Evolutionary conservation across 2,113 vertebrate species (phyloP), one percentile per base, ranked within the genome.

Genomic region (Caranx ignobilis): DNA sequence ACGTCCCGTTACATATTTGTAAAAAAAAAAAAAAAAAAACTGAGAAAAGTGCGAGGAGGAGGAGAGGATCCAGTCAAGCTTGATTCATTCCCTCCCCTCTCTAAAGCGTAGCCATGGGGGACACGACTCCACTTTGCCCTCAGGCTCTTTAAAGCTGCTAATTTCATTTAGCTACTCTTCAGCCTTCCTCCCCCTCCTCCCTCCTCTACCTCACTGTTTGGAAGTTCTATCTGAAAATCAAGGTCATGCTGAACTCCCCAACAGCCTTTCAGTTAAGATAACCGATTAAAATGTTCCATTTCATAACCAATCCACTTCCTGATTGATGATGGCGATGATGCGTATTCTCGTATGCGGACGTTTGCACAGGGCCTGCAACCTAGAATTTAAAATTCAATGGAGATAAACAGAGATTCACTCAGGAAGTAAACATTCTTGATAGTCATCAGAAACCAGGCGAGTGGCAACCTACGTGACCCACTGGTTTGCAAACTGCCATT

Each of bases 101-200:
- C 92, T 95, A 94, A 92, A 95, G 93, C 93, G 87, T 94, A 94
- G 93, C 95, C 96, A 94, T 95, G 56, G 85, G 97, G 96, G 96
- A 96, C 90, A 91, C 88, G 76, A 82, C 93, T 83, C 89, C 87
- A 88, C 75, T 95, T 92, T 94, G 96, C 96, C 96, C 95, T 64
- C 75, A 54, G 97, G 96, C 96, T 61, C 89, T 93, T 91, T 90
- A 85, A 92, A 94, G 88, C 90, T 87, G 91, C 94, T 96, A 94
- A 95, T 95, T 97, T 95, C 95, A 94, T 95, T 95, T 94, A 84
- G 76, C 91, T 89, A 90, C 95, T 94, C 87, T 21, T 81, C 79
- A 63, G 2, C 32, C 70, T 15, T 9, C 59, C 55, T 50, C 54
- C 35, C 8, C 57, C 48, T 48, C 57, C 0, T 45, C 32, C 32